These are phyloP conservation scores for Nylanderia fulva DNA, from an alignment of 1,140 invertebrate genomes.

Conservation along the genomic window DNA sequence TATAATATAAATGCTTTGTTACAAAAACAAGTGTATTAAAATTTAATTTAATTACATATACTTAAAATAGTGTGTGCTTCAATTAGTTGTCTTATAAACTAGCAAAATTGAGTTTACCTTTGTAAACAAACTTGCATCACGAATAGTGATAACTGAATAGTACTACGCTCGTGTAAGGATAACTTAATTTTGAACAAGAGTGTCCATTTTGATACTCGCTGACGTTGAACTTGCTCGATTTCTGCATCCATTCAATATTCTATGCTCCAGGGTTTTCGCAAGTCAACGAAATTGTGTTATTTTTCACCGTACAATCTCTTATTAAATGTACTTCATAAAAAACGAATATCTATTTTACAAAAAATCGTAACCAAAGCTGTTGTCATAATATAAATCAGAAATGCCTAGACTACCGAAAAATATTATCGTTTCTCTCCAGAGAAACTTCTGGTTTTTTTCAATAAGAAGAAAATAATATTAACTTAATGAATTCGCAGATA, in stretches of 20 bases:
- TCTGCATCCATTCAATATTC: constrained; percentile 13
- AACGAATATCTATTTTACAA: constrained; percentile 26
- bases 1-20: not conserved
- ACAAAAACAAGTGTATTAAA: not conserved
- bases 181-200: constrained; percentile 37
- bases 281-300: not conserved
- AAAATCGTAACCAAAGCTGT: not conserved
- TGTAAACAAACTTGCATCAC: constrained; percentile 7
- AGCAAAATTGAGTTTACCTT: constrained; percentile 1
- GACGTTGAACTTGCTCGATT: not conserved
- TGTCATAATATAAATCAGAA: not conserved
- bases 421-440: not conserved
- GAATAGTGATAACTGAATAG: constrained; percentile 16
- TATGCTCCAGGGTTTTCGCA: not conserved
- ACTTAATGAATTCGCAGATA: constrained; percentile 44
- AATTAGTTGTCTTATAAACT: constrained; percentile 8
- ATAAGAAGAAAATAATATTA: constrained; percentile 35
- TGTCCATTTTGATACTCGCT: constrained; percentile 28
- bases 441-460: not conserved
- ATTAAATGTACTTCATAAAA: constrained; percentile 18
- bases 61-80: not conserved
- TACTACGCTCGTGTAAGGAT: not conserved
- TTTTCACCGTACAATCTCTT: not conserved
- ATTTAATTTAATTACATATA: not conserved
- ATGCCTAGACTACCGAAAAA: not conserved